These are phyloP conservation scores for Hypocryptadius cinnamomeus DNA, from an alignment of 2,113 vertebrate genomes.

Conservation along the genomic window DNA sequence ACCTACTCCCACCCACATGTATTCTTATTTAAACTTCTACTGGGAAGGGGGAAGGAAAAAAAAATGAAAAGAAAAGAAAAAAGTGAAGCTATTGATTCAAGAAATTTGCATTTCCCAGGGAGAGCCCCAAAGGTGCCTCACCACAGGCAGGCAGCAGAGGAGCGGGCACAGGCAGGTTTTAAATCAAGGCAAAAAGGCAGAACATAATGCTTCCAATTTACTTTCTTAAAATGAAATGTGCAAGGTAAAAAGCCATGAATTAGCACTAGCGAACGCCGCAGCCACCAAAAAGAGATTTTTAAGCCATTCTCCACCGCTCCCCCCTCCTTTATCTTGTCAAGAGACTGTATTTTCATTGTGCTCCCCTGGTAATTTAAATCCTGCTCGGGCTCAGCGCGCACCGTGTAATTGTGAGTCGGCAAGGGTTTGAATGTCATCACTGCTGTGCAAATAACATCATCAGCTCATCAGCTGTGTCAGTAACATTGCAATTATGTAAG, in stretches of 20 bases:
- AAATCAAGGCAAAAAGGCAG: constrained; percentile 49
- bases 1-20: neutral
- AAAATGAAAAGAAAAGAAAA: accelerated
- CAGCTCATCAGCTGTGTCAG: constrained; percentile 47
- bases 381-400: neutral
- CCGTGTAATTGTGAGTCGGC: constrained; percentile 42
- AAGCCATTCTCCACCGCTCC: neutral
- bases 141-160: neutral
- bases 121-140: neutral
- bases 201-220: constrained; percentile 33
- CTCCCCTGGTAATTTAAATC: constrained; percentile 46
- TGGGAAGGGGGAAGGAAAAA: too few relatives aligned
- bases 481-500: constrained; percentile 47
- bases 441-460: constrained; percentile 50
- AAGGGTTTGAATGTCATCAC: constrained; percentile 50
- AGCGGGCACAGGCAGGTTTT: neutral
- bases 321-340: constrained; percentile 19
- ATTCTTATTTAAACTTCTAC: neutral
- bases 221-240: constrained; percentile 28
- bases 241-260: constrained; percentile 43
- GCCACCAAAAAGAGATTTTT: constrained; percentile 22
- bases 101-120: constrained; percentile 4
- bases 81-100: neutral
- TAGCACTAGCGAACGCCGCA: neutral
- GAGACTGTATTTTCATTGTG: constrained; percentile 31